Evolutionary conservation across 2,797 vertebrate genomes (phyloP).

Genomic region (Hoplostethus atlanticus): DNA sequence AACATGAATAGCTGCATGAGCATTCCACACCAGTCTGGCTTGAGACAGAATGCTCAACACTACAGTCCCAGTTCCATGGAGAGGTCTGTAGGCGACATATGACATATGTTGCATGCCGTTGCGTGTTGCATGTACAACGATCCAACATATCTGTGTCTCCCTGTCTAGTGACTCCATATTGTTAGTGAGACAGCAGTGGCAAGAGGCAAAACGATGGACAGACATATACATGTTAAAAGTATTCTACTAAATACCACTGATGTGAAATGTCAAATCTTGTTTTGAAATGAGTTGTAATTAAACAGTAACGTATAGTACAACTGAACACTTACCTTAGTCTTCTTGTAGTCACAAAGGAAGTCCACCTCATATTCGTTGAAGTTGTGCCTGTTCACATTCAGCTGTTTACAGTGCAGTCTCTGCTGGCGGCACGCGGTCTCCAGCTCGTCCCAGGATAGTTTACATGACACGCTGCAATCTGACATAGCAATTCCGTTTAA

Average conservation of each 20-base stretch:
- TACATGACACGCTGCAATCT: slow-evolving; percentile 86
- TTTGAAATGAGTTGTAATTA: not conserved
- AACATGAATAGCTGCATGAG: not conserved
- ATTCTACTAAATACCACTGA: not conserved
- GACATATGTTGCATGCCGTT: not conserved
- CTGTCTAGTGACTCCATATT: not conserved
- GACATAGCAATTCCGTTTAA: slow-evolving; percentile 34
- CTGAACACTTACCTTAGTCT: slow-evolving; percentile 58
- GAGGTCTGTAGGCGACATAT: not conserved
- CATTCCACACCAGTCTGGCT: not conserved
- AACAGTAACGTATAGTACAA: too few species aligned
- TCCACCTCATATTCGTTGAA: slow-evolving; percentile 91
- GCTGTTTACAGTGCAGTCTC: slow-evolving; percentile 82
- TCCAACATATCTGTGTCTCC: not conserved
- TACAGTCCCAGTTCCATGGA: not conserved
- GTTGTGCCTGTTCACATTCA: slow-evolving; percentile 86
- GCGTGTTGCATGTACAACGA: not conserved
- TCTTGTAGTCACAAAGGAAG: slow-evolving; percentile 92
- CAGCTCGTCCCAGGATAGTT: slow-evolving; percentile 84
- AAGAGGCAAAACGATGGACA: not conserved
- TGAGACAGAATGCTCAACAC: not conserved
- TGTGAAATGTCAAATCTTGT: not conserved
- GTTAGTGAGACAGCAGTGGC: not conserved
- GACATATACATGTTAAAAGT: not conserved
- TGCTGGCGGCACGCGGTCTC: slow-evolving; percentile 84